Base-by-base conservation (phyloP, 2,113 vertebrate genomes). In the Crotophaga sulcirostris region DNA sequence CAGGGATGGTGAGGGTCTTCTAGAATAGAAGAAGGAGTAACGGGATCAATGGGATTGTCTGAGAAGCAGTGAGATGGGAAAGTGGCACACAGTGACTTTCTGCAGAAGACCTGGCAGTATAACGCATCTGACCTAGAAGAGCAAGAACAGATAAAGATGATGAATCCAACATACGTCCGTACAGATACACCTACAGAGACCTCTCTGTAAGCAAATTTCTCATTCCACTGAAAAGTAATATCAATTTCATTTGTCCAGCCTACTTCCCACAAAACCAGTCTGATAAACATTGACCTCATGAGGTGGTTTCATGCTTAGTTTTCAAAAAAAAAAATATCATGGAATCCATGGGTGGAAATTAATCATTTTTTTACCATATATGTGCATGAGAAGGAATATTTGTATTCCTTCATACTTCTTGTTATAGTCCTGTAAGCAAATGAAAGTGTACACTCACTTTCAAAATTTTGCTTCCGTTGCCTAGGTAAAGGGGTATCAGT, bases 21-120 rank as follows among this genome's bases (percentile, higher is more conserved):
- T 64, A 63, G 51, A 83, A 64, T 2, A 34, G 15, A 25, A 10
- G 8, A 84, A 47, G 11, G 16, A 83, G 9, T 42, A 72, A 42
- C 3, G 47, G 34, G 8, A 47, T 26, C 42, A 68, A 31, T 25
- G 5, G 13, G 10, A 75, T 16, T 7, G 38, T 55, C 26, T 73
- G 63, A 88, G 45, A 28, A 85, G 56, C 0, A 0, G 14, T 49
- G 24, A 72, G 36, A 29, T 3, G 5, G 10, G 33, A 47, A 78
- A 84, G 33, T 38, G 10, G 19, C 23, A 31, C 28, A 29, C 2
- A 74, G 16, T 25, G 34, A 85, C 18, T 47, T 84, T 52, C 44
- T 38, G 38, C 14, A 49, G 19, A 63, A 79, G 23, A 63, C 7
- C 15, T 15, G 1, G 24, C 2, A 3, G 8, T 70, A 40, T 54